These are phyloP conservation scores for Aquatica leii DNA, from an alignment of 2,888 invertebrate genomes.

Conservation along the genomic window DNA sequence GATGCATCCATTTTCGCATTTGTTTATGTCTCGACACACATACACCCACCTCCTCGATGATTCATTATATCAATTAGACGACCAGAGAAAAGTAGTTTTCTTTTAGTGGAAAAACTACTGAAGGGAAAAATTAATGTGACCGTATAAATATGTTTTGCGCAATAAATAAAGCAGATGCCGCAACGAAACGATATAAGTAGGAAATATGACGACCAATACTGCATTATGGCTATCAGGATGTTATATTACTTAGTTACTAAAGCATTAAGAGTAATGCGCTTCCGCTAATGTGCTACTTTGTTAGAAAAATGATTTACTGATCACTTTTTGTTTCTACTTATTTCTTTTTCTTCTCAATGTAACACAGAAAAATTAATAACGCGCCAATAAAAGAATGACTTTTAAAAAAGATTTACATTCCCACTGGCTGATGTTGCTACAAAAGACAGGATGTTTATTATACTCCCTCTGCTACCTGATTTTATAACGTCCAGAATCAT, in stretches of 20 bases:
- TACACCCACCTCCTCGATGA: no score
- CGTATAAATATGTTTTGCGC: slow-evolving; percentile 54
- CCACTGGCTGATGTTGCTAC: slow-evolving; percentile 17
- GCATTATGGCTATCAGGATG: slow-evolving; percentile 49
- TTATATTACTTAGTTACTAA: slow-evolving; percentile 49
- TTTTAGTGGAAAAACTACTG: slow-evolving; percentile 24
- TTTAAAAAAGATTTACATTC: slow-evolving; percentile 26
- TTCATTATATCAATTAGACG: slow-evolving; percentile 30
- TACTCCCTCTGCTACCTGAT: slow-evolving; percentile 36
- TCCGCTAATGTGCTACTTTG: slow-evolving; percentile 46
- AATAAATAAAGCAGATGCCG: slow-evolving; percentile 52
- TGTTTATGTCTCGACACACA: no score
- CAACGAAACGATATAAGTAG: slow-evolving; percentile 51
- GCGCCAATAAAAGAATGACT: slow-evolving; percentile 3
- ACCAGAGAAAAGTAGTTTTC: slow-evolving; percentile 26
- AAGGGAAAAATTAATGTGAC: slow-evolving; percentile 52
- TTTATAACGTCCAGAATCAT: slow-evolving; percentile 39
- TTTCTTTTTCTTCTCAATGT: background rate
- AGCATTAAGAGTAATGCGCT: slow-evolving; percentile 47
- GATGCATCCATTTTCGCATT: slow-evolving; percentile 37
- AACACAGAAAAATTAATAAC: background rate
- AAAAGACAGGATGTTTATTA: slow-evolving; percentile 39
- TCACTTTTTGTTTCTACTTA: slow-evolving; percentile 22
- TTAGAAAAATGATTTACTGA: slow-evolving; percentile 33
- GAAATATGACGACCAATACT: slow-evolving; percentile 56